Percentiles rank a stretch among this genome's conserved stretches.
Evolutionary conservation across 2,888 invertebrate genomes (phyloP).

Genomic region (Polydrusus pterygomalis): DNA sequence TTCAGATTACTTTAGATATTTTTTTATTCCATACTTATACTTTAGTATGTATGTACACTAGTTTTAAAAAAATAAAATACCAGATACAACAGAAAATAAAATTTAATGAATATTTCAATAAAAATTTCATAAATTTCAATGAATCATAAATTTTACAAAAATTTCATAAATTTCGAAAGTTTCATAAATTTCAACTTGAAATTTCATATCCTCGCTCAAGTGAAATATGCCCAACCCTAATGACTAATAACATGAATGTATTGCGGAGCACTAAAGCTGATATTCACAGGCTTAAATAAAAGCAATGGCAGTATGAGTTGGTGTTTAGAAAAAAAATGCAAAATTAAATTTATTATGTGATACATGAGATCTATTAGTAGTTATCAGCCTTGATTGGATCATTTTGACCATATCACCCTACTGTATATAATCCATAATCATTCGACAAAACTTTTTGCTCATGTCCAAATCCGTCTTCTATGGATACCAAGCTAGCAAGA

Average conservation of each 20-base stretch:
- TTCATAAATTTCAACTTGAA: no score
- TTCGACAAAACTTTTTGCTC: conserved; percentile 8
- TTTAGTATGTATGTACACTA: no score
- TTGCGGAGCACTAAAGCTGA: conserved; percentile 49
- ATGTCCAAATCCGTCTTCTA: neutral
- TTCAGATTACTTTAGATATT: no score
- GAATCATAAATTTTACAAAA: no score
- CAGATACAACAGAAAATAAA: no score
- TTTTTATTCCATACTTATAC: no score
- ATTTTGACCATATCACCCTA: neutral
- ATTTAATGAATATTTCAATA: no score
- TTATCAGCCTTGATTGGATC: conserved; percentile 48
- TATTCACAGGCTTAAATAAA: conserved; percentile 45
- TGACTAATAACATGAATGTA: conserved; percentile 20
- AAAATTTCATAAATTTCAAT: no score
- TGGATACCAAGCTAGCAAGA: neutral
- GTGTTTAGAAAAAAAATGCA: conserved; percentile 33
- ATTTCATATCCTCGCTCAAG: no score
- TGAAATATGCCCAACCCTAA: no score
- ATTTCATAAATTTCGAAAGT: no score
- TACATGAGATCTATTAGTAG: conserved; percentile 44
- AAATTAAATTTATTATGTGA: conserved; percentile 38
- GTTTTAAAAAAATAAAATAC: no score
- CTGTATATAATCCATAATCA: conserved; percentile 2
- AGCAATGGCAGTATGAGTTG: conserved; percentile 41